Conservation (phyloP, 2,888 invertebrate genomes). For the Chrysopilus asiliformis region DNA sequence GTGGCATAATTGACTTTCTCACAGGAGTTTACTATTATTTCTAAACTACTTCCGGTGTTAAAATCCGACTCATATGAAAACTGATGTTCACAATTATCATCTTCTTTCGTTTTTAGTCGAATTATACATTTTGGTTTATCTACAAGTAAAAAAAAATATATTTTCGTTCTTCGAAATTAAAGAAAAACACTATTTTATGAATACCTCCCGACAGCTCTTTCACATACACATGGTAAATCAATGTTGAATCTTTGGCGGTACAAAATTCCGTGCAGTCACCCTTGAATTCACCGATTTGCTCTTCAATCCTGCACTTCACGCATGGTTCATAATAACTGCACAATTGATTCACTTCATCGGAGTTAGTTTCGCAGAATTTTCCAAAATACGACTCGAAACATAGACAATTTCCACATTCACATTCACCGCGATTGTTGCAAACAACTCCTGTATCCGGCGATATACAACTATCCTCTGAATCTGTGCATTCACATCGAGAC, state of each 20-base stretch:
- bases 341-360: conserved; percentile 26
- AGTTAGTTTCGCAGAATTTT: conserved; percentile 28
- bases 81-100: conserved; percentile 26
- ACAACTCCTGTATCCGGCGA: conserved; percentile 40
- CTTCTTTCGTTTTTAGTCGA: conserved; percentile 23
- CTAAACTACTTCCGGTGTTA: conserved; percentile 20
- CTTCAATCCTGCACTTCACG: conserved; percentile 27
- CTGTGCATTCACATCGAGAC: conserved; percentile 44
- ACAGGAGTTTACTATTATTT: conserved; percentile 23
- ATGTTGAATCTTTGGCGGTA: no score
- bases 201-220: no score
- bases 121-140: conserved; percentile 22
- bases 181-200: no score
- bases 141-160: conserved; percentile 4
- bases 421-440: conserved; percentile 62
- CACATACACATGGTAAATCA: no score
- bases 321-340: conserved; percentile 32
- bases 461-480: conserved; percentile 38
- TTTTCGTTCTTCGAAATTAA: no score
- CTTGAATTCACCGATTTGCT: no score
- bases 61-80: conserved; percentile 24
- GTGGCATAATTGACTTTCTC: conserved; percentile 20
- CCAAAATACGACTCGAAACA: conserved; percentile 26
- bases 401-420: conserved; percentile 51
- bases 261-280: no score